These are phyloP conservation scores for Drosophila barbarae DNA, from an alignment of 2,888 invertebrate species.

Conservation along the genomic window DNA sequence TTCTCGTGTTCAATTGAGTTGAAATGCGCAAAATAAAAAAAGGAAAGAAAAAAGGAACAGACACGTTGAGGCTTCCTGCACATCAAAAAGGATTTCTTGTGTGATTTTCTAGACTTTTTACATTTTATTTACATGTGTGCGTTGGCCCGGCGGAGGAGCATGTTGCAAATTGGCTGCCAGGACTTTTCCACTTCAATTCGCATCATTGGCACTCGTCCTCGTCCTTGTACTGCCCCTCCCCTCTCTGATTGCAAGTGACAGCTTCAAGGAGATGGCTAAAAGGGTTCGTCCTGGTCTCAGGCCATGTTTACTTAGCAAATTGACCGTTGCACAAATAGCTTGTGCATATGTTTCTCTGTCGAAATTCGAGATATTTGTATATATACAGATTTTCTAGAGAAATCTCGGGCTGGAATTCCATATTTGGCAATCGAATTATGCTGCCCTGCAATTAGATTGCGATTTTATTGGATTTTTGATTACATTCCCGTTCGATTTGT, in stretches of 20 bases:
- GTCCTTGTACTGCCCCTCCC: neutral
- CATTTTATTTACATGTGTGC: conserved; percentile 70
- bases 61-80: conserved; percentile 68
- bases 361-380: conserved; percentile 4
- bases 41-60: conserved; percentile 30
- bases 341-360: conserved; percentile 53
- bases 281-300: conserved; percentile 51
- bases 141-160: conserved; percentile 24
- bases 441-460: conserved; percentile 60
- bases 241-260: conserved; percentile 74
- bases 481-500: conserved; percentile 55
- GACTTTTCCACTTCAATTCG: conserved; percentile 73
- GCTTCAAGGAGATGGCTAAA: conserved; percentile 54
- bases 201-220: conserved; percentile 63
- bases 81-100: conserved; percentile 59
- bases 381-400: neutral
- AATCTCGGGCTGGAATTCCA: conserved; percentile 17
- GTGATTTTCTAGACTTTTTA: conserved; percentile 56
- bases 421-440: conserved; percentile 30
- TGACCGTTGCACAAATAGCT: conserved; percentile 69
- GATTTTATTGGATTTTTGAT: conserved; percentile 67
- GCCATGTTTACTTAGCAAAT: conserved; percentile 62
- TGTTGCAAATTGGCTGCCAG: conserved; percentile 73
- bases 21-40: conserved; percentile 49
- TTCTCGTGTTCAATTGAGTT: conserved; percentile 66